phyloP scores from a whole-genome alignment of 2,113 vertebrate genomes.

The Tenrec ecaudatus region DNA sequence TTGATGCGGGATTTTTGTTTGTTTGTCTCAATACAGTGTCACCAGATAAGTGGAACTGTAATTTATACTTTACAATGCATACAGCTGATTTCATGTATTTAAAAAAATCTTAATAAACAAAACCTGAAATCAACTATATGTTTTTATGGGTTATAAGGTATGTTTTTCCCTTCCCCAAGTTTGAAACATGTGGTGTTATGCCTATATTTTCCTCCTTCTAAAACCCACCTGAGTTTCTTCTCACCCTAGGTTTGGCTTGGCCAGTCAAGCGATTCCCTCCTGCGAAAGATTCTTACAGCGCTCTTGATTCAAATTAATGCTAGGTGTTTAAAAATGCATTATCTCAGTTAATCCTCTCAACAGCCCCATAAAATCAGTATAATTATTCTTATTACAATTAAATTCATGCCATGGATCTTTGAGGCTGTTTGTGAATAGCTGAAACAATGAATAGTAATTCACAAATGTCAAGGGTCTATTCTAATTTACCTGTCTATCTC shows the following conservation, averaged over 20 bases:
- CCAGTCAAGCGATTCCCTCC: conserved; percentile 40
- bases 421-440: conserved; percentile 64
- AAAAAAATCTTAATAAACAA: not conserved
- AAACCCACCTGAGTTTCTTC: not conserved
- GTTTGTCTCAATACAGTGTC: not conserved
- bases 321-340: conserved; percentile 67
- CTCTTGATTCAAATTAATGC: conserved; percentile 65
- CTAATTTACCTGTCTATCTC: conserved; percentile 62
- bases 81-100: not conserved
- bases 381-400: conserved; percentile 73
- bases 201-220: not conserved
- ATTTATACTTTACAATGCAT: conserved; percentile 25
- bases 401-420: conserved; percentile 70
- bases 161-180: not conserved
- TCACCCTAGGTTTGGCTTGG: not conserved
- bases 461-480: conserved; percentile 67
- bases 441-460: conserved; percentile 72
- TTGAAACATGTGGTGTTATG: conserved; percentile 16
- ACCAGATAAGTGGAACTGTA: not conserved
- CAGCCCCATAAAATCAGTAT: conserved; percentile 46
- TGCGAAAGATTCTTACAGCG: not conserved
- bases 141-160: conserved; percentile 37
- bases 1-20: not conserved
- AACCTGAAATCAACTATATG: not conserved
- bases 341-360: conserved; percentile 70